Conservation (phyloP, 2,113 vertebrate species). For the Meleagris gallopavo region DNA sequence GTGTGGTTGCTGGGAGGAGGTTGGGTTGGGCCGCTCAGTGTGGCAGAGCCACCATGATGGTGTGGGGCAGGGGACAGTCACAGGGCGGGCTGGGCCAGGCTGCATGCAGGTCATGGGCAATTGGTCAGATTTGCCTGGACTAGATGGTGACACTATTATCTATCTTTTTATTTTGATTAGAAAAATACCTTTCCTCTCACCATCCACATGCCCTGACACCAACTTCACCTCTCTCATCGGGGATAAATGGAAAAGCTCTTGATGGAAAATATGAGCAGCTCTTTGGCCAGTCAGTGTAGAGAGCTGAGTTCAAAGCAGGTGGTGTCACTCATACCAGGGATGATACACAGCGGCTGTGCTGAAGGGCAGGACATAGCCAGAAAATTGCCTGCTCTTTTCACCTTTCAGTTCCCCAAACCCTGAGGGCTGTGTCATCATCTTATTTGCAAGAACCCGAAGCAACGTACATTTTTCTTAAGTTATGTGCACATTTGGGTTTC, state of each 20-base stretch:
- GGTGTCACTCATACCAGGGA: neutral
- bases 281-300: neutral
- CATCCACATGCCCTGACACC: neutral
- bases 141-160: neutral
- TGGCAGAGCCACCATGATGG: no score
- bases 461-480: neutral
- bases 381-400: neutral
- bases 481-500: neutral
- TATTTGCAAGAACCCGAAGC: neutral
- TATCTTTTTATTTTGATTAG: neutral
- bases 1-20: no score
- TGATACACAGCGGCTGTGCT: neutral
- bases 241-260: neutral
- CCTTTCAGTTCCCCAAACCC: neutral
- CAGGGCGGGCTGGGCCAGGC: no score
- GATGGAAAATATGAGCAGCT: constrained; percentile 11
- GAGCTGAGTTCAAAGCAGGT: neutral
- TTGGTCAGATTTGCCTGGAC: no score
- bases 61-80: no score
- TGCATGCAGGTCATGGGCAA: no score
- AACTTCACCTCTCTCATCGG: neutral
- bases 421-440: neutral
- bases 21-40: no score
- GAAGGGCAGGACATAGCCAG: constrained; percentile 18
- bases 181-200: constrained; percentile 42